These are phyloP conservation scores for Brachyistius frenatus DNA, from an alignment of 2,113 vertebrate species.

Conservation along the genomic window DNA sequence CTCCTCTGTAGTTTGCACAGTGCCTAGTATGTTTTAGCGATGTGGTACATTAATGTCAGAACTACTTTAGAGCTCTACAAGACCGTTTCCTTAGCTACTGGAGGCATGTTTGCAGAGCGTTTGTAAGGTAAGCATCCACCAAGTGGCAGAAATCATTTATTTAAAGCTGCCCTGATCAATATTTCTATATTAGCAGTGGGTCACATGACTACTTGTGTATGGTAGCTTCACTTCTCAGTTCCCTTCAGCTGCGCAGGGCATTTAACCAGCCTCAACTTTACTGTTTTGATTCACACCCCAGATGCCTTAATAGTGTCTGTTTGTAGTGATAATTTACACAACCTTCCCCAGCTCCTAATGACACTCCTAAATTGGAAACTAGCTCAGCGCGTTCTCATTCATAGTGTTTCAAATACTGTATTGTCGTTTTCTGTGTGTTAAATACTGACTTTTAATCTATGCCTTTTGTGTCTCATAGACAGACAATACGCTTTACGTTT, in stretches of 20 bases:
- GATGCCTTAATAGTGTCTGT: too few species aligned
- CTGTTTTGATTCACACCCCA: too few species aligned
- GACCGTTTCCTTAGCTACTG: not conserved
- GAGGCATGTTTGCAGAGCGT: conserved; percentile 1
- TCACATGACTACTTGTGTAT: not conserved
- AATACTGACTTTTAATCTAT: too few species aligned
- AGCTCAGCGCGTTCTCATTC: too few species aligned
- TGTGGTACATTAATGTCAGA: conserved; percentile 23
- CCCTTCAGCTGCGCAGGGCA: not conserved
- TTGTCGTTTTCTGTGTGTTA: too few species aligned
- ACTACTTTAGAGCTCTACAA: not conserved
- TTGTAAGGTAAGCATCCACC: not conserved
- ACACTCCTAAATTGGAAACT: too few species aligned
- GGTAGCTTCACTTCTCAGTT: not conserved
- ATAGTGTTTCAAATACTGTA: too few species aligned
- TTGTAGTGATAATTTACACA: too few species aligned
- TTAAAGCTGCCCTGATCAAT: not conserved
- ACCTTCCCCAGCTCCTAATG: too few species aligned
- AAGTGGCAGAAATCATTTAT: not conserved
- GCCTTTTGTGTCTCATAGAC: too few species aligned
- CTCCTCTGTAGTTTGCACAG: conserved; percentile 21
- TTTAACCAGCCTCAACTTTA: too few species aligned
- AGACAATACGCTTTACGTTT: too few species aligned
- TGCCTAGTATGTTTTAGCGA: conserved; percentile 25
- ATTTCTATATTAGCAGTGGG: not conserved